Percentiles rank a stretch among this genome's conserved stretches.
Evolutionary conservation across 2,797 vertebrate species (phyloP).

Genomic region (Acanthiza pusilla): DNA sequence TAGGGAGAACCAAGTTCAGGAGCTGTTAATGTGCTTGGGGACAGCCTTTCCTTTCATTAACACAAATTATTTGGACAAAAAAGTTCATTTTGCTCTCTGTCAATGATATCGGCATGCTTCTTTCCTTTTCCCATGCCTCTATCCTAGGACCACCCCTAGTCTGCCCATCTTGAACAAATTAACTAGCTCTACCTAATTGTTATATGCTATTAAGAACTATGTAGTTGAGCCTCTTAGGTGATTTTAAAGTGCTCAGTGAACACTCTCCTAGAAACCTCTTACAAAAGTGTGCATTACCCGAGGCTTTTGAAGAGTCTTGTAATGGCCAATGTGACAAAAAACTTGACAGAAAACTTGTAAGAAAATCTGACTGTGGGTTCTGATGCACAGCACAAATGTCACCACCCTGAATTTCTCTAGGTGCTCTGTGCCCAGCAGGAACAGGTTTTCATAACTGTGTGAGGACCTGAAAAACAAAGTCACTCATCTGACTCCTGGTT

Average conservation of each 20-base stretch:
- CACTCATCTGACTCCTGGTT: neutral
- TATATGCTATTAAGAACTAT: neutral
- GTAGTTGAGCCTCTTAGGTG: neutral
- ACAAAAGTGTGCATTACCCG: rapidly evolving
- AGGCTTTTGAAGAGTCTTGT: neutral
- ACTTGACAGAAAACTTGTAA: neutral
- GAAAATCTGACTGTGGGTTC: neutral
- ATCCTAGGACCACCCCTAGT: neutral
- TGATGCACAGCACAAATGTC: neutral
- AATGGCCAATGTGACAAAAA: neutral
- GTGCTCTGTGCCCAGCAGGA: neutral
- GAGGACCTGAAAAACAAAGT: neutral
- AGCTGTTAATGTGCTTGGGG: neutral
- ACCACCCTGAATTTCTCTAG: neutral
- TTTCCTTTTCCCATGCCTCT: neutral
- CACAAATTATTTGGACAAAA: neutral
- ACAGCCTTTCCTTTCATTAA: neutral
- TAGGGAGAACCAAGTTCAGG: neutral
- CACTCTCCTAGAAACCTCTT: neutral
- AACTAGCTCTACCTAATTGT: neutral
- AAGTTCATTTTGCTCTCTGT: neutral
- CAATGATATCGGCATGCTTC: neutral
- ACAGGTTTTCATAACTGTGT: neutral
- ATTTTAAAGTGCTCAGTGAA: neutral
- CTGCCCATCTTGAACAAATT: neutral